Conservation (phyloP, 1,140 invertebrate genomes). For the Odontomachus brunneus region DNA sequence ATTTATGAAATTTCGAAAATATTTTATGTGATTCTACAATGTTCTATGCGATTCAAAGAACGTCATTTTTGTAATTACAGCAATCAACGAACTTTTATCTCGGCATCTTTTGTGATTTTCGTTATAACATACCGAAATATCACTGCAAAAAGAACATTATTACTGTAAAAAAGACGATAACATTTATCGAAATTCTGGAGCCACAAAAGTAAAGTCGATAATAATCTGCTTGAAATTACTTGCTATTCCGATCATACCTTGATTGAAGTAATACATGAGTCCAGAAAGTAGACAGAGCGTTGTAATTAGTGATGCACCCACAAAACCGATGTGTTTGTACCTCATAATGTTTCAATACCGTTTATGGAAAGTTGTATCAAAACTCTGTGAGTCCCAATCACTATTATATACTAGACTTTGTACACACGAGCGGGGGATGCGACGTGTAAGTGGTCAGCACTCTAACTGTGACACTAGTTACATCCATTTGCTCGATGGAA, state of each 20-base stretch:
- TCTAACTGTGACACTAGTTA: constrained; percentile 76
- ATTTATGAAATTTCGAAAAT: too few species aligned
- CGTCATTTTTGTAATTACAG: too few species aligned
- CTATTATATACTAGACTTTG: constrained; percentile 25
- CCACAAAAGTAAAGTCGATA: not conserved
- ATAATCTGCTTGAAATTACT: not conserved
- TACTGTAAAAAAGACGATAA: too few species aligned
- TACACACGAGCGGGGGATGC: not conserved
- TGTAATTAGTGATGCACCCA: constrained; percentile 75
- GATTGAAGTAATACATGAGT: constrained; percentile 82
- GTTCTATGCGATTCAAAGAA: too few species aligned
- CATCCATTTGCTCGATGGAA: constrained; percentile 68
- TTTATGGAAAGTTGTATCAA: not conserved
- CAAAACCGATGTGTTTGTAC: constrained; percentile 74
- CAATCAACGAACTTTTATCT: too few species aligned
- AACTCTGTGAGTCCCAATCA: not conserved
- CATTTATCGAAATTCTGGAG: not conserved
- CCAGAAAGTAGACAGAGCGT: constrained; percentile 72
- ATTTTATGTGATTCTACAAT: too few species aligned
- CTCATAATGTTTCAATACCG: constrained; percentile 72
- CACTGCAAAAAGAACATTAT: not conserved
- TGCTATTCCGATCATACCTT: constrained; percentile 74
- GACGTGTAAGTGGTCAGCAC: constrained; percentile 63
- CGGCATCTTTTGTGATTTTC: too few species aligned
- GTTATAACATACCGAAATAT: too few species aligned